Base-by-base conservation (phyloP, 2,888 invertebrate species). In the Lottia gigantea region DNA sequence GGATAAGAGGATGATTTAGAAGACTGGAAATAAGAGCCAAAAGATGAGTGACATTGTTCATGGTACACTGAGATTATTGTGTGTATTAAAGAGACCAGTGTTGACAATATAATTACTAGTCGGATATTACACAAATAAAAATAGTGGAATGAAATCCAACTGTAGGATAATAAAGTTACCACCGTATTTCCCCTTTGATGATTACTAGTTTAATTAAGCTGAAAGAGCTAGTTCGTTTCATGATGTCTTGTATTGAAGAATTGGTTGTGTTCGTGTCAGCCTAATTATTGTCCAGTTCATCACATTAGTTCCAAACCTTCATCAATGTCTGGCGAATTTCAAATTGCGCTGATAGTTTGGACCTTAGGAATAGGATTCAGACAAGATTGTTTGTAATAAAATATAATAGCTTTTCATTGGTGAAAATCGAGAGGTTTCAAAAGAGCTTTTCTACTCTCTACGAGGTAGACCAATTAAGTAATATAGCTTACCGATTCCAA, bases 281-380 rank as follows among this genome's bases (percentile, higher is more conserved):
- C 23, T 55, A 55, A 55, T 55, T 55, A 55, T 55, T 55, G 55
- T 55, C 55, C 55, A 55, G 55, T 55, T 55, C 55, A 55, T 55
- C 55, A 55, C 19, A 55, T 19, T 55, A 40, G 40, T 40, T 40
- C 40, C 40, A 40, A 40, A 40, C 40, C 40, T 40, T 40, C 40
- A 40, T 40, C 40, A 40, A 40, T 40, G 40, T 40, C 40, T 40
- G 40, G 40, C 40, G 40, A 40, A 40, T 40, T 40, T 40, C 40
- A 40, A 40, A 40, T 40, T 40, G 2, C 40, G 7, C 40, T 40
- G 40, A 40, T 40, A 11, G 40, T 40, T 40, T 40, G 40, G 11
- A 40, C 40, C 40, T 40, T 40, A 40, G 11, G 40, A 40, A 6
- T 40, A 40, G 11, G 40, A 40, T 40, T 40, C 40, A 4, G 40